Percentiles rank a stretch among this genome's conserved stretches.
phyloP scores from a whole-genome alignment of 2,113 vertebrate species.

The Boulengeromyrus knoepffleri region DNA sequence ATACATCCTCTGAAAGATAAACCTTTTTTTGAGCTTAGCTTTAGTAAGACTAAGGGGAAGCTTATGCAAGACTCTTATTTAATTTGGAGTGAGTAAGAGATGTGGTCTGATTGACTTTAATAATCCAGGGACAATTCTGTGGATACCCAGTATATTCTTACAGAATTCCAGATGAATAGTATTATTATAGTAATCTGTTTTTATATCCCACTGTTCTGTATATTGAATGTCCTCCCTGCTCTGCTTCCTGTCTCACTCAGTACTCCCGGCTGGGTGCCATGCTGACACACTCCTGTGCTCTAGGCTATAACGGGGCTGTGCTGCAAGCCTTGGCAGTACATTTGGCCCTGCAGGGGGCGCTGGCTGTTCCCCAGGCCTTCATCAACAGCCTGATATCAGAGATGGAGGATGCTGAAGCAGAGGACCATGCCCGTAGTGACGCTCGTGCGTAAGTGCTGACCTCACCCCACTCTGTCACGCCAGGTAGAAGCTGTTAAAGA shows the following conservation, averaged over 20 bases:
- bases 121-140: neutral
- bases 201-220: neutral
- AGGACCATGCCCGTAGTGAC: conserved; percentile 73
- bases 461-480: neutral
- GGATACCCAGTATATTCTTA: neutral
- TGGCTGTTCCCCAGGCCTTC: conserved; percentile 68
- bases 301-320: conserved; percentile 92
- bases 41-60: neutral
- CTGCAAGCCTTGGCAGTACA: conserved; percentile 91
- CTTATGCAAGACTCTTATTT: neutral
- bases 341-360: conserved; percentile 77
- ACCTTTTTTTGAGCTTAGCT: neutral
- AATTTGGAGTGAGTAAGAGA: neutral
- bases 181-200: neutral
- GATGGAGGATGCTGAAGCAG: conserved; percentile 84
- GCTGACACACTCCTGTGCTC: conserved; percentile 87
- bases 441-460: conserved; percentile 71
- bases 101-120: neutral
- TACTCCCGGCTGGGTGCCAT: conserved; percentile 78
- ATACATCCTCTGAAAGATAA: neutral
- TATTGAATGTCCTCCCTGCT: neutral
- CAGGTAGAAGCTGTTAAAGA: neutral
- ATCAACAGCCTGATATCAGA: conserved; percentile 78
- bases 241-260: conserved; percentile 46
- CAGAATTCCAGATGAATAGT: neutral